A percentile compares a stretch with the other conserved stretches of the same genome.
These are phyloP conservation scores for Acrocephalus kingi DNA, from an alignment of 2,113 vertebrate species.

Conservation along the genomic window DNA sequence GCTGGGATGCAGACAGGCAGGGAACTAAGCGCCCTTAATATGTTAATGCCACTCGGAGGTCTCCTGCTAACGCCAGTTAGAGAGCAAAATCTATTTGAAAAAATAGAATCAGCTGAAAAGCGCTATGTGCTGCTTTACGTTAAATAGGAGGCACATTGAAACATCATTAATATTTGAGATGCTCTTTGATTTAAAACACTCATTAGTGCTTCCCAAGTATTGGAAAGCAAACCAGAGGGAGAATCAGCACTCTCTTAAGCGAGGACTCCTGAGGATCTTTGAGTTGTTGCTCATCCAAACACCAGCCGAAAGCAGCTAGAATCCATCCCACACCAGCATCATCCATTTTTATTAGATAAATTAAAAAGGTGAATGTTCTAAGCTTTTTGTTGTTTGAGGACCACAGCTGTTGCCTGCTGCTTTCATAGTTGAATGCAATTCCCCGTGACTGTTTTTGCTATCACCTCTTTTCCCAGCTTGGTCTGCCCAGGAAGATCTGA, in stretches of 20 bases:
- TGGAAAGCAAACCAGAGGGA: slow-evolving; percentile 63
- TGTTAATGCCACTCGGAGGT: neutral
- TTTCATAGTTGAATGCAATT: neutral
- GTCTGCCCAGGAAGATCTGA: neutral
- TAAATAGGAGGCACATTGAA: slow-evolving; percentile 41
- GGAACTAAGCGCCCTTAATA: slow-evolving; percentile 5
- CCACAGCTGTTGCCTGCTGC: slow-evolving; percentile 35
- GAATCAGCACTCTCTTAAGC: slow-evolving; percentile 15
- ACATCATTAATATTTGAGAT: slow-evolving; percentile 65
- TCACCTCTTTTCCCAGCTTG: neutral
- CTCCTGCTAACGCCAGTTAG: neutral
- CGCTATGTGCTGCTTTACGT: neutral
- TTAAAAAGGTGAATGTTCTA: slow-evolving; percentile 40
- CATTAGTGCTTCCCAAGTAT: slow-evolving; percentile 68
- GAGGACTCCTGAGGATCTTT: slow-evolving; percentile 41
- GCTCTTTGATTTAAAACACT: slow-evolving; percentile 61
- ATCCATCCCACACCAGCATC: neutral
- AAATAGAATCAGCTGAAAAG: slow-evolving; percentile 21
- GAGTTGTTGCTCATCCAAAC: slow-evolving; percentile 37
- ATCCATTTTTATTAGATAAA: slow-evolving; percentile 46
- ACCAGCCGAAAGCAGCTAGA: slow-evolving; percentile 12
- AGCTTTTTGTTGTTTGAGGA: slow-evolving; percentile 16
- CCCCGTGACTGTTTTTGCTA: neutral
- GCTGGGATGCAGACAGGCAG: slow-evolving; percentile 18
- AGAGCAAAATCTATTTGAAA: neutral